Conservation (phyloP, 2,113 vertebrate species). For the Dicaeum eximium region DNA sequence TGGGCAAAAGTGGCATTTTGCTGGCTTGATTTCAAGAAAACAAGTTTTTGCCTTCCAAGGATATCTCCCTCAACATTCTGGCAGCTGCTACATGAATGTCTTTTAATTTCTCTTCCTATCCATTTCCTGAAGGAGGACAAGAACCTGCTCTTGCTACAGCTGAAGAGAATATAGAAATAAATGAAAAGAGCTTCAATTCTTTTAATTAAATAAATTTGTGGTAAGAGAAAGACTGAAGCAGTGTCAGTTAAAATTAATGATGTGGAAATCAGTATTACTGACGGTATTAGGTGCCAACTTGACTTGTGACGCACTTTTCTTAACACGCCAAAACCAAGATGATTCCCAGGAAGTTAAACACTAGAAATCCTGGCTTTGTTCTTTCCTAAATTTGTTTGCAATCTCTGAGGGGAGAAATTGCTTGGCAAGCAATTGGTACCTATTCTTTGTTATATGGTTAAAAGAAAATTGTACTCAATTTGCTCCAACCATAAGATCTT, state of each 20-base stretch:
- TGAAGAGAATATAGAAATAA: neutral
- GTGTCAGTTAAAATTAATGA: conserved; percentile 31
- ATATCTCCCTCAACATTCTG: neutral
- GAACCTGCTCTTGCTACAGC: neutral
- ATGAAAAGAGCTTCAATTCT: neutral
- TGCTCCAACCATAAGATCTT: neutral
- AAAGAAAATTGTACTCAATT: conserved; percentile 14
- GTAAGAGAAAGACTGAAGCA: neutral
- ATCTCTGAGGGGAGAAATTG: neutral
- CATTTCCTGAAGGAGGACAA: neutral
- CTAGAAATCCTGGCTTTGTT: conserved; percentile 19
- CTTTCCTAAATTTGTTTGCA: neutral
- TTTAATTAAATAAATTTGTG: conserved; percentile 16
- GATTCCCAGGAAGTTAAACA: conserved; percentile 17
- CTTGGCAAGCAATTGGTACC: conserved; percentile 10
- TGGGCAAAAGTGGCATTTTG: neutral
- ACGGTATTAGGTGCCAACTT: conserved; percentile 7
- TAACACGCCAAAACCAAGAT: neutral
- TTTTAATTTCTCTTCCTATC: neutral
- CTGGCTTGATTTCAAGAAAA: neutral
- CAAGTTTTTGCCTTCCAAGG: neutral
- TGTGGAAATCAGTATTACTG: conserved; percentile 16
- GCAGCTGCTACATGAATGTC: neutral
- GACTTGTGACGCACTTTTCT: conserved; percentile 23
- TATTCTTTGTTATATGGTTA: neutral